phyloP scores from a whole-genome alignment of 2,888 invertebrate genomes.

The Odontomyia ornata region DNA sequence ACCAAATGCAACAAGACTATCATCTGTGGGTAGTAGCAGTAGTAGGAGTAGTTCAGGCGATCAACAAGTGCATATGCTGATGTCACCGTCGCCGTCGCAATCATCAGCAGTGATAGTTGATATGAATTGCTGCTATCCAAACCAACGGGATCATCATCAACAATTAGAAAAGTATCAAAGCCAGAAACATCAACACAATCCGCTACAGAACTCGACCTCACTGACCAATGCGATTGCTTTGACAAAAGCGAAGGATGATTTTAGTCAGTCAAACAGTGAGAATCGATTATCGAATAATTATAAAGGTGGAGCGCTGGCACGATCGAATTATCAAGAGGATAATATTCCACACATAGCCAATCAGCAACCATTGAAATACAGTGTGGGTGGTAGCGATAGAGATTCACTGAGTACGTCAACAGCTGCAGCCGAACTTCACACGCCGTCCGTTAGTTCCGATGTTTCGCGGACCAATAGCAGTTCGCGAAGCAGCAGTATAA shows the following conservation, averaged over 20 bases:
- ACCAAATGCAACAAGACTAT: conserved; percentile 16
- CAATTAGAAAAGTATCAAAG: not conserved
- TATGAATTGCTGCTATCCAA: not conserved
- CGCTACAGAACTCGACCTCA: not conserved
- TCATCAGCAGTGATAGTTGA: not conserved
- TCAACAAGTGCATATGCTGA: conserved; percentile 8
- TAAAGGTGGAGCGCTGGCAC: not conserved
- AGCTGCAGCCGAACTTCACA: conserved; percentile 46
- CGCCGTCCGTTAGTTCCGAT: conserved; percentile 50
- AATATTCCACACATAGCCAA: not conserved
- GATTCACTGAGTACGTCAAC: conserved; percentile 46
- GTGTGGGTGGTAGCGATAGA: conserved; percentile 20
- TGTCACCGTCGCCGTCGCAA: not conserved
- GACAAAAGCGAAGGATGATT: not conserved
- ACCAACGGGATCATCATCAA: conserved; percentile 4
- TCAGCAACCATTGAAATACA: not conserved
- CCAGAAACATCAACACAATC: conserved; percentile 10
- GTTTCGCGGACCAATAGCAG: conserved; percentile 51
- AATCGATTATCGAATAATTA: not conserved
- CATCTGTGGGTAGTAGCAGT: conserved; percentile 10
- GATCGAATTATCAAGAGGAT: not conserved
- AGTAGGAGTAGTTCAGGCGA: conserved; percentile 35
- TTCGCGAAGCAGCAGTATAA: conserved; percentile 51
- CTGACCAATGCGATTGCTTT: not conserved
- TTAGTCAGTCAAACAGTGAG: not conserved